Evolutionary conservation across 2,113 vertebrate species (phyloP).

Genomic region (Gracilinanus agilis): DNA sequence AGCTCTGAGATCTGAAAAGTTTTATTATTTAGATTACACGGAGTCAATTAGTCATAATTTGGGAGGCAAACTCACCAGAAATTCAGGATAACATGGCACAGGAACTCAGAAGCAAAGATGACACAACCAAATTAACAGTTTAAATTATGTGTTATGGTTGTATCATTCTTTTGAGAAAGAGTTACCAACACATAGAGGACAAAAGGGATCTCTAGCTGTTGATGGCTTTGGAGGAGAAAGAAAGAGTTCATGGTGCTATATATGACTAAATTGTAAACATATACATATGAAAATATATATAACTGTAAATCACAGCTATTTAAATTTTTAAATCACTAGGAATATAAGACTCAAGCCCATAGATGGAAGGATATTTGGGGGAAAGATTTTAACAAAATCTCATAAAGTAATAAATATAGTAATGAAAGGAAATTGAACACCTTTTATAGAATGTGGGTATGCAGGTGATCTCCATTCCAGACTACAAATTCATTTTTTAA

Average conservation of each 20-base stretch:
- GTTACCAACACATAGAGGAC: background rate
- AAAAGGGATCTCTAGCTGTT: accelerated
- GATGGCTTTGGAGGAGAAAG: accelerated
- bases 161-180: background rate
- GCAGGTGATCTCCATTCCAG: slow-evolving; percentile 21
- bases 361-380: slow-evolving; percentile 6
- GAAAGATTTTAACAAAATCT: slow-evolving; percentile 48
- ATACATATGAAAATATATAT: background rate
- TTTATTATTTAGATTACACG: background rate
- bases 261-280: background rate
- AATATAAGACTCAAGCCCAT: background rate
- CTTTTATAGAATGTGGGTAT: background rate
- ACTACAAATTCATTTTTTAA: slow-evolving; percentile 52
- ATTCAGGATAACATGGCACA: background rate
- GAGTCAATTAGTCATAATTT: background rate
- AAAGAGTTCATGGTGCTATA: accelerated
- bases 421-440: background rate
- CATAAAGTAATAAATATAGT: slow-evolving; percentile 27
- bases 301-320: slow-evolving; percentile 16
- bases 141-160: accelerated
- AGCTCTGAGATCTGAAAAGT: background rate
- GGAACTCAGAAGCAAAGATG: background rate
- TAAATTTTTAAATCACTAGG: background rate
- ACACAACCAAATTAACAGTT: accelerated
- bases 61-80: background rate